Conservation (phyloP, 2,113 vertebrate species). For the Platanista minor region DNA sequence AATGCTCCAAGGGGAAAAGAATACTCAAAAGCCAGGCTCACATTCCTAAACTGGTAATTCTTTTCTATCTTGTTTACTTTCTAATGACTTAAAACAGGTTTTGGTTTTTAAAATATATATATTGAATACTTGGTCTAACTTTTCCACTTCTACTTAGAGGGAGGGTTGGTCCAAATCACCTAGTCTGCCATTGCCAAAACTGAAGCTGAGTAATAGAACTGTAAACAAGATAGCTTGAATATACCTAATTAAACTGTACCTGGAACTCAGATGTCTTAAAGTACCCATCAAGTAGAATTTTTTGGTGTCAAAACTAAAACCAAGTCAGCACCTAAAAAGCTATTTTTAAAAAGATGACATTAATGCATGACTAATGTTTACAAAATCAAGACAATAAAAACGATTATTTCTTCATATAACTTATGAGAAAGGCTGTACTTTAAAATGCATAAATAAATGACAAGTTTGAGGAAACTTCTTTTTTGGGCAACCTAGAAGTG, state of each 20-base stretch:
- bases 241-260: neutral
- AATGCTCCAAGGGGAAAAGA: neutral
- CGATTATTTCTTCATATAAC: neutral
- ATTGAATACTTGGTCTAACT: neutral
- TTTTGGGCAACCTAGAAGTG: neutral
- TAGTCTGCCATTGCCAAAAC: neutral
- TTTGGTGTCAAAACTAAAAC: neutral
- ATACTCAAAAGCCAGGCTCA: neutral
- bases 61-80: neutral
- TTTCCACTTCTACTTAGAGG: neutral
- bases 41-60: neutral
- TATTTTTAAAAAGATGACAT: neutral
- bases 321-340: neutral
- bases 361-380: neutral
- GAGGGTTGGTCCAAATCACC: neutral
- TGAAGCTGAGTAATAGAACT: neutral
- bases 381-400: neutral
- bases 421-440: neutral
- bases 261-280: neutral
- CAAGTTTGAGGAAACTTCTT: neutral
- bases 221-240: neutral
- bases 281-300: neutral
- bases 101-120: neutral
- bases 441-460: neutral
- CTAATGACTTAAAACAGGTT: neutral